Evolutionary conservation across 2,113 vertebrate genomes (phyloP), one percentile per base, ranked within the genome.

Genomic region (Chaetodon auriga): DNA sequence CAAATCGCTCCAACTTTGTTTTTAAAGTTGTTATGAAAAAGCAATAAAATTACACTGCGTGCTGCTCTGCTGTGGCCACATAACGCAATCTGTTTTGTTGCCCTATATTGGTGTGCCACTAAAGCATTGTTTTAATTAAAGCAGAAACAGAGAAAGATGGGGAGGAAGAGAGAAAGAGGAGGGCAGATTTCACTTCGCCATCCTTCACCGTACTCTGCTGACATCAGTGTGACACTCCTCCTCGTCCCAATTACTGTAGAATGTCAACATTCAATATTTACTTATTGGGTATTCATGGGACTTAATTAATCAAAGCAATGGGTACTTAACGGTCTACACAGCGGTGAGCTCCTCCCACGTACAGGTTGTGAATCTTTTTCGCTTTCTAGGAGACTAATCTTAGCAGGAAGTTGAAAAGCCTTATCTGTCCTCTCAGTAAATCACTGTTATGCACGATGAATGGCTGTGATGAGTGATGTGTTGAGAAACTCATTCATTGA

Each of bases 191-290:
- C 46, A 61, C 30, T 69, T 76, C 71, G 45, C 65, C 79, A 93
- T 92, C 78, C 75, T 89, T 90, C 89, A 90, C 64, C 71, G 55
- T 79, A 19, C 57, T 57, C 62, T 72, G 61, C 7, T 82, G 78
- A 87, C 88, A 84, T 65, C 77, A 68, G 1, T 68, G 30, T 64
- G 78, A 87, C 89, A 89, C 84, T 85, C 87, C 89, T 88, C 68
- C 81, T 89, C 82, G 63, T 63, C 92, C 78, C 78, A 90, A 92
- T 92, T 92, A 91, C 84, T 19, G 75, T 49, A 62, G 21, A 89
- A 78, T 46, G 84, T 94, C 85, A 89, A 88, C 90, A 90, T 89
- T 89, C 83, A 90, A 84, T 92, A 91, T 93, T 91, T 92, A 88
- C 86, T 82, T 85, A 85, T 82, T 77, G 70, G 65, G 45, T 81